A percentile compares a stretch with the other conserved stretches of the same genome.
Conservation (phyloP, 2,113 vertebrate genomes). For the Hydrochoerus hydrochaeris region DNA sequence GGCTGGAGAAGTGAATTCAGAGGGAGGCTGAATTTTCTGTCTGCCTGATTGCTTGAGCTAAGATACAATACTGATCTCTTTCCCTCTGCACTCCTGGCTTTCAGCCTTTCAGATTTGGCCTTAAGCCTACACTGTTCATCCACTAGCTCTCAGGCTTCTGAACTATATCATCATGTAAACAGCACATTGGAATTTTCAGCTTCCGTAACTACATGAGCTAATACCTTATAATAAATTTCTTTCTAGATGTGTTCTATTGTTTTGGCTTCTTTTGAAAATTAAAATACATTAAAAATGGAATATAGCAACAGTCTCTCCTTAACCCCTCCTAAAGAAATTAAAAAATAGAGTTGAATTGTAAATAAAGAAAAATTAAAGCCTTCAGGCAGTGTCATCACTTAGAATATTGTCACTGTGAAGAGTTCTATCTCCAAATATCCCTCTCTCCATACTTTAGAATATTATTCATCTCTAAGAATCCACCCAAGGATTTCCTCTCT, state of each 20-base stretch:
- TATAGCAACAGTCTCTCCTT: not conserved
- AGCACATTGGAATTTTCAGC: not conserved
- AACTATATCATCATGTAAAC: not conserved
- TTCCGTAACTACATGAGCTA: not conserved
- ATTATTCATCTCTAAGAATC: not conserved
- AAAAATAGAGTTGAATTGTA: not conserved
- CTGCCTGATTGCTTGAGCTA: not conserved
- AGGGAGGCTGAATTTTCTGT: not conserved
- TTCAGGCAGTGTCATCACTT: not conserved
- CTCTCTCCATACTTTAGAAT: not conserved
- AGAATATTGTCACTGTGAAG: not conserved
- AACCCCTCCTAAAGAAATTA: not conserved
- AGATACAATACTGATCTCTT: not conserved
- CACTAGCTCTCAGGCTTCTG: not conserved
- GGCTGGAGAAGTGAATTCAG: not conserved
- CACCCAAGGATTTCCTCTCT: not conserved
- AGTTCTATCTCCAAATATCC: not conserved
- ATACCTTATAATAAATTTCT: not conserved
- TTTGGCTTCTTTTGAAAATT: not conserved
- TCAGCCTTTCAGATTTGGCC: not conserved
- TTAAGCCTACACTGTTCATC: accelerated
- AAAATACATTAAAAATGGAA: not conserved
- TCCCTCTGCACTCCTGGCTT: not conserved
- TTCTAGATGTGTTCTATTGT: not conserved
- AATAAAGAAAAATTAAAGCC: not conserved